These are phyloP conservation scores for Trichogramma pretiosum DNA, from an alignment of 1,140 invertebrate genomes.

Conservation along the genomic window DNA sequence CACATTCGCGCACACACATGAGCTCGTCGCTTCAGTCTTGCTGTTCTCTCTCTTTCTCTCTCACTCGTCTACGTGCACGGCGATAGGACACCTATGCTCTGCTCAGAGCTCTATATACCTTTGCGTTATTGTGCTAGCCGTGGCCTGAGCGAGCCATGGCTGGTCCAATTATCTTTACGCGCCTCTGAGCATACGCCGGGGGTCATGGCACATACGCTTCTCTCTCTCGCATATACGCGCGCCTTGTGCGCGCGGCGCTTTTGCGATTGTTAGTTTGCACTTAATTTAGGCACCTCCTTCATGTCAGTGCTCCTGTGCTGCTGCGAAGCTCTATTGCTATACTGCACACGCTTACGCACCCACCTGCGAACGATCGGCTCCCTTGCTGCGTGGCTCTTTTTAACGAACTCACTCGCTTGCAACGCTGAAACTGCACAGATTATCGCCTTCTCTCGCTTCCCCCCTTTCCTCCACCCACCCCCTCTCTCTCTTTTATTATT, in stretches of 20 bases:
- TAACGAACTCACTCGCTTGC: neutral
- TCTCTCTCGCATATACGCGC: neutral
- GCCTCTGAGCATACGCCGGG: conserved; percentile 3
- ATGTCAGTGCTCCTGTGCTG: neutral
- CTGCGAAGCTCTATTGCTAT: no score
- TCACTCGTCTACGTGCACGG: no score
- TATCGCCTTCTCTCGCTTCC: no score
- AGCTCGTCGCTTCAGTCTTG: no score
- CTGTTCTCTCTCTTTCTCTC: neutral
- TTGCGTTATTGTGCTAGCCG: neutral
- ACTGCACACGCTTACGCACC: no score
- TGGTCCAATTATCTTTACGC: conserved; percentile 14
- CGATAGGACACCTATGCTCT: no score
- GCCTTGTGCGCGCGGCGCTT: neutral
- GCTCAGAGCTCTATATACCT: no score
- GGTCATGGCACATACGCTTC: no score
- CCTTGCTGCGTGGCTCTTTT: neutral
- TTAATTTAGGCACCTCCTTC: neutral
- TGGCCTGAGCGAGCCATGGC: no score
- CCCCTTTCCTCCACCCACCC: neutral
- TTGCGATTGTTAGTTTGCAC: conserved; percentile 10
- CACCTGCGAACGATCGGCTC: no score
- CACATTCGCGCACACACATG: no score
- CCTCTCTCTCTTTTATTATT: neutral
- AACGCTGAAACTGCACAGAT: neutral